These are phyloP conservation scores for Cherax destructor DNA, from an alignment of 1,140 invertebrate genomes.

Conservation along the genomic window DNA sequence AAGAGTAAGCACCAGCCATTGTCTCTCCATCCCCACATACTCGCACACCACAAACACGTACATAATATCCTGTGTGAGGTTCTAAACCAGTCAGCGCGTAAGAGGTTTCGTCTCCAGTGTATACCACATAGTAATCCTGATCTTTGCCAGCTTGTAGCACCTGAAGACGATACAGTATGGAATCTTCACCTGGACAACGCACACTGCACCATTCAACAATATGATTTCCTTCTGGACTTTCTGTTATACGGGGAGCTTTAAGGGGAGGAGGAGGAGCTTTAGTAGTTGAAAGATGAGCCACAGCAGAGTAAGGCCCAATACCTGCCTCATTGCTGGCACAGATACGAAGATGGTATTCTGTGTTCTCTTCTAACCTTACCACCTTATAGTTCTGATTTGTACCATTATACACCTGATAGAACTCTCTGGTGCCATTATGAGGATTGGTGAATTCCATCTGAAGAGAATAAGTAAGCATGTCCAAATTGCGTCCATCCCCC, in stretches of 20 bases:
- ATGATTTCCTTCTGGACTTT: slow-evolving; percentile 74
- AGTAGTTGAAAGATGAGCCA: slow-evolving; percentile 82
- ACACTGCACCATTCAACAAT: slow-evolving; percentile 76
- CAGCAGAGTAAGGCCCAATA: slow-evolving; percentile 84
- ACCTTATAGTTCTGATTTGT: slow-evolving; percentile 86
- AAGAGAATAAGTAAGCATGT: slow-evolving; percentile 82
- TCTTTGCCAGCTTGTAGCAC: slow-evolving; percentile 79
- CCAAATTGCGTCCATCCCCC: slow-evolving; percentile 78
- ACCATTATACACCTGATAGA: slow-evolving; percentile 86
- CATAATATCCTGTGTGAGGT: slow-evolving; percentile 83
- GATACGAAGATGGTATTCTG: slow-evolving; percentile 87
- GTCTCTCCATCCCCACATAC: slow-evolving; percentile 78
- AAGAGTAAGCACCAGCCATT: slow-evolving; percentile 82
- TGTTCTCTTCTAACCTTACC: slow-evolving; percentile 86
- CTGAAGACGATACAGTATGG: slow-evolving; percentile 82
- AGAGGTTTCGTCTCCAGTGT: slow-evolving; percentile 82
- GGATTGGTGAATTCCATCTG: slow-evolving; percentile 83
- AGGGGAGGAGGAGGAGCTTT: slow-evolving; percentile 86
- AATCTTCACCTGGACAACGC: slow-evolving; percentile 78
- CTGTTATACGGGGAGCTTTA: slow-evolving; percentile 77
- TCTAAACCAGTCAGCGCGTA: slow-evolving; percentile 82
- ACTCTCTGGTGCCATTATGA: slow-evolving; percentile 75
- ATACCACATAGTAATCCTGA: slow-evolving; percentile 81
- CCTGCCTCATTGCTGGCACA: slow-evolving; percentile 89
- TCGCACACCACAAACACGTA: slow-evolving; percentile 85